phyloP scores from a whole-genome alignment of 2,113 vertebrate species.

The Pelodiscus sinensis region DNA sequence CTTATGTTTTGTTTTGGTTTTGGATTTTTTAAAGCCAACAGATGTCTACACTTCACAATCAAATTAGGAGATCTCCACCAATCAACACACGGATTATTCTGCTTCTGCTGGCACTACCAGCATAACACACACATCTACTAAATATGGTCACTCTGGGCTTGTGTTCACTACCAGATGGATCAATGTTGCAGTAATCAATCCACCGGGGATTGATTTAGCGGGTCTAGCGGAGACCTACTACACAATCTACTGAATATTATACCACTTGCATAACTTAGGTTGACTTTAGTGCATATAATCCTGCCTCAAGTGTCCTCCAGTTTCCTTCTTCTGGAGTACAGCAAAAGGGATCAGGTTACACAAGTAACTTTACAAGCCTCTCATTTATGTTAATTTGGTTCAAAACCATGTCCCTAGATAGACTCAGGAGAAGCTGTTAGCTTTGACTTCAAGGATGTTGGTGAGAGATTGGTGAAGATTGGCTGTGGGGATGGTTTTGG shows the following conservation, averaged over 20 bases:
- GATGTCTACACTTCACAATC: not conserved
- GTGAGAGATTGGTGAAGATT: not conserved
- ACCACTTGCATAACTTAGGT: too few relatives aligned
- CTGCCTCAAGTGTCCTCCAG: not conserved
- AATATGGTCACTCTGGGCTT: not conserved
- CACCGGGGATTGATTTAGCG: too few relatives aligned
- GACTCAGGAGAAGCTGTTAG: not conserved
- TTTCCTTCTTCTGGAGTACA: not conserved
- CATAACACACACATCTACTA: not conserved
- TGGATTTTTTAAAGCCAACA: not conserved
- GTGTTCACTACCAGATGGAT: too few relatives aligned
- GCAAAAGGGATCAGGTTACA: not conserved
- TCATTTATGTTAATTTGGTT: not conserved
- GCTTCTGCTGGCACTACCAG: not conserved
- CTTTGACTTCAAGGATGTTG: accelerated
- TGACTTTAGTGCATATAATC: too few relatives aligned
- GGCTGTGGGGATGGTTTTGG: not conserved
- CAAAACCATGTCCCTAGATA: not conserved
- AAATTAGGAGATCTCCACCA: not conserved
- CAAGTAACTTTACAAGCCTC: not conserved
- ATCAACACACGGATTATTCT: accelerated
- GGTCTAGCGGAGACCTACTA: too few relatives aligned
- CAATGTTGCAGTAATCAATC: too few relatives aligned
- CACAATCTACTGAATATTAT: too few relatives aligned
- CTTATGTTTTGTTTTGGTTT: too few relatives aligned